Base-by-base conservation (phyloP, 2,113 vertebrate species). In the Madoqua kirkii region DNA sequence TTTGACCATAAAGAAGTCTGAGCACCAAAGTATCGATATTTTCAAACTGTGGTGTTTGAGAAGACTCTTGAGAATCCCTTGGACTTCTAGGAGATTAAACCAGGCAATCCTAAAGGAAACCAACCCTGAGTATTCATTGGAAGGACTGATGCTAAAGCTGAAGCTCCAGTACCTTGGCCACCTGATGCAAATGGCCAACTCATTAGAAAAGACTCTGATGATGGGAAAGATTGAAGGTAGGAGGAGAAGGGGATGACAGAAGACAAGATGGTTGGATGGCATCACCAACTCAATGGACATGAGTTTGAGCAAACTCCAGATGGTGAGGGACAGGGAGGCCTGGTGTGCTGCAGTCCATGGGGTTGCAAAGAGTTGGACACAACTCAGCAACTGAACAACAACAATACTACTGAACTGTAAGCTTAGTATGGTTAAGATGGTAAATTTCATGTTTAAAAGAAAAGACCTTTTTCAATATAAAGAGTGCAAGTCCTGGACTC, bases 311-410 rank as follows among this genome's bases (percentile, higher is more conserved):
- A 10, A 67, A 21, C 64, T 67, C 8, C 17, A 1, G 64, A 33
- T 36, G 8, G 8, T 36, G 64, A 36, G 10, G n/a, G 64, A 71
- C n/a, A 36, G 4, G 2, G 17, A 71, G 2, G 64, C n/a, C 64
- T 71, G n/a, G 64, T 0, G 0, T 71, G n/a, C 17, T 21, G n/a
- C n/a, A 5, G n/a, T 36, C 1, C n/a, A 36, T 36, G 64, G 8
- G 17, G 1, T 21, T 16, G 0, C 64, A 71, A 71, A 11, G 17
- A 36, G 17, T 71, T 3, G 0, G n/a, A 71, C 64, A 71, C n/a
- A 5, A 11, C 17, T 36, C 16, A 71, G 17, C 2, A 5, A 71
- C 17, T 36, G 64, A 67, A 21, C 16, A 23, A 36, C 2, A 23
- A 40, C 19, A 71, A 59, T 50, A 14, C 10, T 29, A 59, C 43